Evolutionary conservation across 2,113 vertebrate species (phyloP), one percentile per base, ranked within the genome.

Genomic region (Dasyornis broadbenti): DNA sequence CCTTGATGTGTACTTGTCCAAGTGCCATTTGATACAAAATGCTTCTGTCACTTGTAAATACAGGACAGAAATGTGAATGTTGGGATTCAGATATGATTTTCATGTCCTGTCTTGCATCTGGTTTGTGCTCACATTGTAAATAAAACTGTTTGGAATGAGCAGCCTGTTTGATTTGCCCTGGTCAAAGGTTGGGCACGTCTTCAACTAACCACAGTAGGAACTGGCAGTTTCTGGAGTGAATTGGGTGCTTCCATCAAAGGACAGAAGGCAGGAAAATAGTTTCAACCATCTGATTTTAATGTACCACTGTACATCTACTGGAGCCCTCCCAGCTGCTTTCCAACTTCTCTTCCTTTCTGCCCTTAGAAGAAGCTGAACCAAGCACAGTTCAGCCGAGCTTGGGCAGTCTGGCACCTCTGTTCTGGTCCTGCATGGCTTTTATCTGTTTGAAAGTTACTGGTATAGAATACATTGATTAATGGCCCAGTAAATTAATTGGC

Each of bases 401-500:
- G 49, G 71, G 54, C 86, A 72, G 45, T 61, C 84, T 95, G 87
- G 76, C 68, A 73, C 73, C 76, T 80, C 53, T 70, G 66, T 68
- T 56, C 64, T 23, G 23, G 52, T 81, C 52, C 82, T 35, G 47
- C 27, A 11, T 40, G n/a, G 75, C 52, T 92, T 95, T 95, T 88
- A 66, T 80, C 50, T 78, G 23, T 92, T 88, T 86, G 85, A 88
- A 93, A 81, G 64, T 54, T 93, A 71, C 59, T 0, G 0, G 37
- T 54, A 94, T 12, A 90, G 76, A 81, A 56, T 56, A 45, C 44
- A 56, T 52, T 90, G 66, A 94, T 91, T 92, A 90, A 94, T 83
- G 64, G 68, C n/a, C 82, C 82, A 80, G 56, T 57, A 92, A 96
- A 93, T 95, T 69, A 95, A 90, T 70, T 94, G 88, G 88, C 76